Base-by-base conservation (phyloP, 2,113 vertebrate species). In the Lucifuga dentata region DNA sequence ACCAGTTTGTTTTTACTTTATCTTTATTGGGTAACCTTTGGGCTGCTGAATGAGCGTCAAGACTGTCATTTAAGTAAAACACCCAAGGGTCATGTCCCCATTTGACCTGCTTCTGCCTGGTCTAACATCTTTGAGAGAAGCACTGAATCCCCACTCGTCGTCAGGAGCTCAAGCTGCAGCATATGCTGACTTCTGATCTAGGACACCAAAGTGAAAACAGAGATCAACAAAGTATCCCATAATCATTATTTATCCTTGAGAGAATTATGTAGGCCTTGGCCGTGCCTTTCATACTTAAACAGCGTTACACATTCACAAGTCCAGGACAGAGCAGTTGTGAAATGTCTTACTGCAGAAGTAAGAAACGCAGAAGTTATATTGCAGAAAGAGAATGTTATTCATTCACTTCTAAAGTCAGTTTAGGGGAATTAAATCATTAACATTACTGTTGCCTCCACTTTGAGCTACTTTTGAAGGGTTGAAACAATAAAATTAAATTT, bases 171-270 rank as follows among this genome's bases (percentile, higher is more conserved):
- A 7, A 29, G 26, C 7, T 29, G 26, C 26, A 29, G 26, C 26
- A 29, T 5, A 29, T 7, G 7, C 26, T 29, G 26, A 29, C 26
- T 7, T 29, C 26, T 29, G 26, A 5, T 29, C 26, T 29, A 29
- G 26, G 26, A 29, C 7, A n/a, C n/a, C n/a, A n/a, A n/a, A n/a
- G 26, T 29, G 26, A 29, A 29, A 29, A 7, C 50, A 16, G 21
- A 44, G 3, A 59, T 41, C 19, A 33, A 44, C 56, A 63, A 45
- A 51, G 21, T 26, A 67, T 78, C 50, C 16, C 6, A 19, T 70
- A 50, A 52, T 51, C 67, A 69, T 56, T 48, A 41, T 50, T 76
- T 59, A 70, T 76, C 53, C 65, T 68, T 53, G 41, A 84, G 23
- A 61, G 13, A 11, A 2, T 5, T 48, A 51, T 36, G 0, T 12